Percentiles rank a stretch among this genome's conserved stretches.
Evolutionary conservation across 23 tunicate genomes (phyloP).

Genomic region (Clavelina lepadiformis): DNA sequence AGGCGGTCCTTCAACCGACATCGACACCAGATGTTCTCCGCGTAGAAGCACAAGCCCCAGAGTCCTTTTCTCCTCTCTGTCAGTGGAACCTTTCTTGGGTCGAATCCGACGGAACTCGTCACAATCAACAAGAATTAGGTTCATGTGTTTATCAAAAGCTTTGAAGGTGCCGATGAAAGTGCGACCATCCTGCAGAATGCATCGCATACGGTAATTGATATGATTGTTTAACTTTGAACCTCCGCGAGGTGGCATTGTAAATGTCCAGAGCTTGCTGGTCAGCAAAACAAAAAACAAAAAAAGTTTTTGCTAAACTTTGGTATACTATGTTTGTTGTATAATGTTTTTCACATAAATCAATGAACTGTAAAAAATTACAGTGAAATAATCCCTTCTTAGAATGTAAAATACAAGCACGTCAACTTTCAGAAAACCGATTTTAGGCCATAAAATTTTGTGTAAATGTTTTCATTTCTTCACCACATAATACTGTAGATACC

Average conservation of each 20-base stretch:
- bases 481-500: too few species aligned
- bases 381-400: too few species aligned
- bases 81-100: conserved; percentile 83
- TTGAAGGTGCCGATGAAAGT: conserved; percentile 90
- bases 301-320: too few species aligned
- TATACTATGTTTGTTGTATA: too few species aligned
- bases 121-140: conserved; percentile 96
- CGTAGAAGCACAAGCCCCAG: conserved; percentile 85
- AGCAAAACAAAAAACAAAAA: too few species aligned
- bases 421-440: too few species aligned
- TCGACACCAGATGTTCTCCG: conserved; percentile 97
- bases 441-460: too few species aligned
- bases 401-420: too few species aligned
- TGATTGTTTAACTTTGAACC: conserved; percentile 92
- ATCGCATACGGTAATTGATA: conserved; percentile 91
- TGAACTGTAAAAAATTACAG: too few species aligned
- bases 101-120: conserved; percentile 96
- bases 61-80: conserved; percentile 90
- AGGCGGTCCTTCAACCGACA: conserved; percentile 99
- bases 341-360: too few species aligned
- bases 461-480: too few species aligned
- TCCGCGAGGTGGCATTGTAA: conserved; percentile 95
- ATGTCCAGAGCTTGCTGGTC: too few species aligned
- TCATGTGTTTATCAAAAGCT: conserved; percentile 99
- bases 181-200: conserved; percentile 89